These are phyloP conservation scores for Drosophila sp. DNA, from an alignment of 1,140 invertebrate species.

Conservation along the genomic window DNA sequence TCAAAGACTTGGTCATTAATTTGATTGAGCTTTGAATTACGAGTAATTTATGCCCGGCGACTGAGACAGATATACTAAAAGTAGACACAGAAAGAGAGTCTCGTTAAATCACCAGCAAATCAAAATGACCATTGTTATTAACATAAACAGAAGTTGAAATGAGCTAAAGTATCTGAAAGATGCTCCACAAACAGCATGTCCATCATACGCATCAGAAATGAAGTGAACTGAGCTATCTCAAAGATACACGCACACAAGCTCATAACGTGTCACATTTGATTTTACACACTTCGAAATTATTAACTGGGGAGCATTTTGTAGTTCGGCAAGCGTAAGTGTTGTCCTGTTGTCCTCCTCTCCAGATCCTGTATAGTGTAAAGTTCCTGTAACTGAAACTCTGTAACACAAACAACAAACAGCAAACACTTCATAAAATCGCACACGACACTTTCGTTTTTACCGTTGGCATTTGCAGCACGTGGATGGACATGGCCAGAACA, in stretches of 20 bases:
- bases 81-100: not conserved
- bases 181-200: conserved; percentile 5
- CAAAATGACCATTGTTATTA: conserved; percentile 24
- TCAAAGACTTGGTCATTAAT: conserved; percentile 48
- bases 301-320: conserved; percentile 84
- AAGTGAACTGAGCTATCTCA: conserved; percentile 20
- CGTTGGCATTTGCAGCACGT: conserved; percentile 74
- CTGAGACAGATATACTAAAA: not conserved
- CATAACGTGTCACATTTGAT: conserved; percentile 64
- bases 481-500: conserved; percentile 21
- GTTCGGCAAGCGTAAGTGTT: conserved; percentile 67
- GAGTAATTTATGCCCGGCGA: conserved; percentile 54
- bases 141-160: conserved; percentile 3
- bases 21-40: conserved; percentile 60
- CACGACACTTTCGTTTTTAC: conserved; percentile 77
- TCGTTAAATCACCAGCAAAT: conserved; percentile 11
- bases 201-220: not conserved
- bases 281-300: conserved; percentile 75
- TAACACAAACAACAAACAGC: conserved; percentile 26
- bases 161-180: conserved; percentile 24
- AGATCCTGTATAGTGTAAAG: too few relatives aligned
- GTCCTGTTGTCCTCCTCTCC: conserved; percentile 22
- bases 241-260: conserved; percentile 30
- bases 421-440: conserved; percentile 81
- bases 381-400: conserved; percentile 36